Conservation (phyloP, 2,888 invertebrate species). For the Tortricodes alternella region DNA sequence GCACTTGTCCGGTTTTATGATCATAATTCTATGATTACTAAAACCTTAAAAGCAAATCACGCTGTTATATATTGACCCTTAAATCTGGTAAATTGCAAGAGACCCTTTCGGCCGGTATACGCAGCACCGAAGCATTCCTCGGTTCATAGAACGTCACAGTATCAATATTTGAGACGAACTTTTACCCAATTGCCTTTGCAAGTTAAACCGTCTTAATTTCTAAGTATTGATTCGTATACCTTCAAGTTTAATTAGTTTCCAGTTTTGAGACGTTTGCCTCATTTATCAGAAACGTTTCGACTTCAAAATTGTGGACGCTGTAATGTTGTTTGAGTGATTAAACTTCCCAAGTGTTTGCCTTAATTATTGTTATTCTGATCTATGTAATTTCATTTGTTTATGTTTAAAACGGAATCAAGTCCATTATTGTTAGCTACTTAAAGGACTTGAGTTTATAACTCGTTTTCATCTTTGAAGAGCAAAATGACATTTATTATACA, state of each 20-base stretch:
- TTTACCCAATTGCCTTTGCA: conserved; percentile 73
- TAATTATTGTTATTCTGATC: conserved; percentile 29
- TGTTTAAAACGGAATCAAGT: background rate
- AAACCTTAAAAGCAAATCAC: too few species aligned
- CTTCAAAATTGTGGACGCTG: conserved; percentile 34
- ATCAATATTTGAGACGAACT: conserved; percentile 73
- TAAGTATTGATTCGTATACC: conserved; percentile 72
- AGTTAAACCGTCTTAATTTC: conserved; percentile 75
- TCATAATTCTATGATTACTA: too few species aligned
- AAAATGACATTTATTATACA: too few species aligned
- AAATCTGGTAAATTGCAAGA: too few species aligned
- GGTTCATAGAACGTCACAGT: conserved; percentile 44
- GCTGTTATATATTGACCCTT: too few species aligned
- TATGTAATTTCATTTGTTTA: conserved; percentile 12
- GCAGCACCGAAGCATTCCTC: conserved; percentile 42
- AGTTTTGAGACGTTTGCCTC: conserved; percentile 62
- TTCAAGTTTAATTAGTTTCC: conserved; percentile 77
- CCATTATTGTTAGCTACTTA: conserved; percentile 1
- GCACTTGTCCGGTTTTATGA: too few species aligned
- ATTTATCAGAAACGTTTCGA: conserved; percentile 65
- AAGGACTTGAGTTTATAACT: background rate
- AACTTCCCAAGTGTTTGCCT: conserved; percentile 25
- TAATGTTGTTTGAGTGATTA: conserved; percentile 31
- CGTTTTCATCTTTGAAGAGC: too few species aligned
- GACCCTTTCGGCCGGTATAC: too few species aligned